phyloP scores from a whole-genome alignment of 92 coral and sea anemone species.

The Zoanthus solanderi region DNA sequence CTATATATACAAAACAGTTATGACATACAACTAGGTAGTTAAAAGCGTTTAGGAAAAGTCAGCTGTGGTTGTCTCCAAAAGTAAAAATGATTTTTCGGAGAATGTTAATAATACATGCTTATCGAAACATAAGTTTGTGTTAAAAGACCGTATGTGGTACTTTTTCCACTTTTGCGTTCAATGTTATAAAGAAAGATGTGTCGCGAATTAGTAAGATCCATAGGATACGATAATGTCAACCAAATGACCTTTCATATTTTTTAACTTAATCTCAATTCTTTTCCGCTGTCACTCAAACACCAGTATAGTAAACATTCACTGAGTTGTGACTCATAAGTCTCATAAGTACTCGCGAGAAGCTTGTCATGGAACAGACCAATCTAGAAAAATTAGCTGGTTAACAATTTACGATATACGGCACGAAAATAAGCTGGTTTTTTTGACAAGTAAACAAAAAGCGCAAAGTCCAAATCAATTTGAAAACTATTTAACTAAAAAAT shows the following conservation, averaged over 20 bases:
- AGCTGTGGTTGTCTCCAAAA: no score
- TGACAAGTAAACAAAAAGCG: constrained; percentile 21
- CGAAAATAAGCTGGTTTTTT: constrained; percentile 7
- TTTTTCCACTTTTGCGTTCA: not conserved
- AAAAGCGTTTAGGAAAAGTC: no score
- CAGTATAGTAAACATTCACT: constrained; percentile 14
- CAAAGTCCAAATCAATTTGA: constrained; percentile 14
- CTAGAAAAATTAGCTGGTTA: not conserved
- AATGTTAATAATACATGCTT: not conserved
- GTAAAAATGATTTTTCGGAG: not conserved
- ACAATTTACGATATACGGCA: not conserved
- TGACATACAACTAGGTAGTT: no score
- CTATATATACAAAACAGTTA: no score
- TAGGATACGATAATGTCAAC: not conserved
- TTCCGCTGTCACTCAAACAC: constrained; percentile 22
- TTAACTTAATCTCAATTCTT: not conserved
- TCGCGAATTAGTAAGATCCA: not conserved
- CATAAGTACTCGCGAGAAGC: not conserved
- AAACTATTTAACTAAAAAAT: constrained; percentile 31
- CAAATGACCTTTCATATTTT: not conserved
- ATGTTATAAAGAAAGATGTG: not conserved
- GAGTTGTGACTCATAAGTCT: not conserved
- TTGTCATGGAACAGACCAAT: not conserved
- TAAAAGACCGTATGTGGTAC: not conserved
- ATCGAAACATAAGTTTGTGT: not conserved